Percentiles rank a stretch among this genome's conserved stretches.
Evolutionary conservation across 2,797 vertebrate species (phyloP).

Genomic region (Austrolebias charrua): DNA sequence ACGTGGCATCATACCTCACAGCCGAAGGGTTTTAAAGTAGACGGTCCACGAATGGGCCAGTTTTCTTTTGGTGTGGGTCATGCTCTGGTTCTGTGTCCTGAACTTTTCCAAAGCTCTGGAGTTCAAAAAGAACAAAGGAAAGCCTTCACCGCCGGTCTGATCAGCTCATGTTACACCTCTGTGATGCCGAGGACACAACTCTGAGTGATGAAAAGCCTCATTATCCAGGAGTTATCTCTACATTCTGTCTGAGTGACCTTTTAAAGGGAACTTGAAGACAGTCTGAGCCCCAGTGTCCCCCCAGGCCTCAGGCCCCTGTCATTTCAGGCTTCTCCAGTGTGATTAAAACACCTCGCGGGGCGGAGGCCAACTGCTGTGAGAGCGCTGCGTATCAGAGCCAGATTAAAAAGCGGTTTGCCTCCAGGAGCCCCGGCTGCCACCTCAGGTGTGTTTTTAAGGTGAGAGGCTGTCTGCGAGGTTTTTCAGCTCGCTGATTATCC

Average conservation of each 20-base stretch:
- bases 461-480: conserved; percentile 49
- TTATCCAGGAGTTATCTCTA: conserved; percentile 53
- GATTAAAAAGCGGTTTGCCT: conserved; percentile 65
- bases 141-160: conserved; percentile 20
- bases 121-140: background rate
- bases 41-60: too few relatives aligned
- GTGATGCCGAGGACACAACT: conserved; percentile 12
- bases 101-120: too few relatives aligned
- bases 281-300: conserved; percentile 22
- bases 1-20: too few relatives aligned
- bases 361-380: conserved; percentile 25
- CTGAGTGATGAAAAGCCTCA: conserved; percentile 68
- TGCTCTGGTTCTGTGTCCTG: too few relatives aligned
- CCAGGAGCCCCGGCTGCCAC: conserved; percentile 48
- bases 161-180: conserved; percentile 20
- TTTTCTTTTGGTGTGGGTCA: too few relatives aligned
- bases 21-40: too few relatives aligned
- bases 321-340: conserved; percentile 43
- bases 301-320: conserved; percentile 3
- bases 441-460: conserved; percentile 59
- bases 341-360: conserved; percentile 60
- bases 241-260: conserved; percentile 48
- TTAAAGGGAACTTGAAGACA: conserved; percentile 51
- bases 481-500: conserved; percentile 48
- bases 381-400: conserved; percentile 29